Conservation (phyloP, 23 tunicate species). For the Phallusia fumigata region DNA sequence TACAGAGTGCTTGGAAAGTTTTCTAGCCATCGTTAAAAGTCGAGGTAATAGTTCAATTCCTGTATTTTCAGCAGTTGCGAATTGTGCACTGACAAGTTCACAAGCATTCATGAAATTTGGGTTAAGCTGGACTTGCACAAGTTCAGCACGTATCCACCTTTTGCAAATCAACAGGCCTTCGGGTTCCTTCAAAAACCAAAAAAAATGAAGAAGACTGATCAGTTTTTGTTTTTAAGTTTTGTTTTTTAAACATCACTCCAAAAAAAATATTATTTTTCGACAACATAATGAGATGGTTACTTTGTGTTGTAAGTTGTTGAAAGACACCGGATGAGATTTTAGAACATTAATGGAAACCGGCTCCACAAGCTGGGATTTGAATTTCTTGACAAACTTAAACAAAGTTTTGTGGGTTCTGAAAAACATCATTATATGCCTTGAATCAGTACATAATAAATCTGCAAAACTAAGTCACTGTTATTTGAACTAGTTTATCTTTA, state of each 20-base stretch:
- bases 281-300: neutral
- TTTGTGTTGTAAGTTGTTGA: neutral
- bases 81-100: neutral
- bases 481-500: neutral
- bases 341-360: constrained; percentile 35
- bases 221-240: neutral
- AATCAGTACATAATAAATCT: too few relatives aligned
- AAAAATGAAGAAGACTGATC: neutral
- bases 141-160: neutral
- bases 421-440: too few relatives aligned
- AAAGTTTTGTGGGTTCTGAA: constrained; percentile 60
- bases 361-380: constrained; percentile 37
- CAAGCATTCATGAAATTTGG: neutral
- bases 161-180: constrained; percentile 17
- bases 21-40: constrained; percentile 21
- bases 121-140: neutral
- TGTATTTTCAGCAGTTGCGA: neutral
- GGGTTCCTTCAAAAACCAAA: constrained; percentile 1
- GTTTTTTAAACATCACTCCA: neutral
- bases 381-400: constrained; percentile 78
- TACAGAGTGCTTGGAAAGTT: constrained; percentile 19
- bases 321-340: neutral
- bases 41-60: constrained; percentile 8
- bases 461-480: too few relatives aligned
- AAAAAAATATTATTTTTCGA: too few relatives aligned